phyloP scores from a whole-genome alignment of 2,113 vertebrate genomes.

The Sapajus apella region DNA sequence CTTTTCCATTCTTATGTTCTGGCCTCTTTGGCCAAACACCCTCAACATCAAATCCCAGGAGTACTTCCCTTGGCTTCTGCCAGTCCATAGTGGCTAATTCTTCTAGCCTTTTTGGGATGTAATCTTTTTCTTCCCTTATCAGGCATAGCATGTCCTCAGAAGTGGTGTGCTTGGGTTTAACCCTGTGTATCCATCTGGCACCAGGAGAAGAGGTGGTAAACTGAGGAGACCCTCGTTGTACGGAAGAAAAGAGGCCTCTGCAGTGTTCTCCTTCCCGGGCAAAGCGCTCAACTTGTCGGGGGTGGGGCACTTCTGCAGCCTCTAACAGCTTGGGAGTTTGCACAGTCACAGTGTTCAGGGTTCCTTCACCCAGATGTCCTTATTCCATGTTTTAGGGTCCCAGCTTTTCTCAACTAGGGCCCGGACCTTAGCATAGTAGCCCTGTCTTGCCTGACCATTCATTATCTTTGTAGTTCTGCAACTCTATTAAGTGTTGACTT shows the following conservation, averaged over 20 bases:
- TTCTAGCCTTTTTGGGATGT: neutral
- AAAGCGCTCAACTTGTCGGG: neutral
- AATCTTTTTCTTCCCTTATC: neutral
- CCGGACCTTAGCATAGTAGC: neutral
- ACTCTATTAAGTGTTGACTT: neutral
- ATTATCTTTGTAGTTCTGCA: neutral
- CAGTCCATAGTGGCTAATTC: neutral
- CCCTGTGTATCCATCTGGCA: neutral
- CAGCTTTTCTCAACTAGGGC: neutral
- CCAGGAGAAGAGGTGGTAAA: neutral
- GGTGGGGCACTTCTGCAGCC: rapidly evolving
- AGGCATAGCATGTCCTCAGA: neutral
- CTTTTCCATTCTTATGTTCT: neutral
- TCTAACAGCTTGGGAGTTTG: neutral
- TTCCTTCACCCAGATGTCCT: neutral
- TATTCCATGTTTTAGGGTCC: neutral
- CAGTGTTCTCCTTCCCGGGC: neutral
- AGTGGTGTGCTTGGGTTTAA: neutral
- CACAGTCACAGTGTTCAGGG: neutral
- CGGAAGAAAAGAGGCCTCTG: neutral
- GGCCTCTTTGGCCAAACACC: neutral
- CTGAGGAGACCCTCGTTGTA: neutral
- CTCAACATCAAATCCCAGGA: neutral
- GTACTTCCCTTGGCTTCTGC: neutral
- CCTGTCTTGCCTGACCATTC: neutral